A percentile compares a stretch with the other conserved stretches of the same genome.
phyloP scores from a whole-genome alignment of 2,797 vertebrate genomes.

The Pseudochirops cupreus region DNA sequence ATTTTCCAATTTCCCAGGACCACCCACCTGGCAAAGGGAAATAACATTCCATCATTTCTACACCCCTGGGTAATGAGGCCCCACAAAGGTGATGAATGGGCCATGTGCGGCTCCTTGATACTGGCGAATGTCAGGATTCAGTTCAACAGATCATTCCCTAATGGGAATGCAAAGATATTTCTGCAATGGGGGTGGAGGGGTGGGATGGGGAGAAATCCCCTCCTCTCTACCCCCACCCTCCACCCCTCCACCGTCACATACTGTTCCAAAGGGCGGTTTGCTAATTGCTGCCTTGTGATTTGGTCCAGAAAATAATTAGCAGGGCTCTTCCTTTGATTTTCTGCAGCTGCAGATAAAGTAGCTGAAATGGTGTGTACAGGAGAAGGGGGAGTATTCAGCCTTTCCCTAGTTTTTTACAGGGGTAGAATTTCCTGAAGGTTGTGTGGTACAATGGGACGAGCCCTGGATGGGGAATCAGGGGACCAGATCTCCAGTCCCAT shows the following conservation, averaged over 20 bases:
- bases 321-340: neutral
- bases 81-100: neutral
- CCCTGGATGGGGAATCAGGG: accelerated
- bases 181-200: neutral
- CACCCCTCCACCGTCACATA: neutral
- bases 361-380: neutral
- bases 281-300: neutral
- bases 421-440: neutral
- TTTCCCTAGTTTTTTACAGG: neutral
- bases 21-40: neutral
- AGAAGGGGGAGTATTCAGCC: neutral
- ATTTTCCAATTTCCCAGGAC: conserved; percentile 1
- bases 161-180: neutral
- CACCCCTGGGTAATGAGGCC: neutral
- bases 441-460: neutral
- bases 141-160: conserved; percentile 1
- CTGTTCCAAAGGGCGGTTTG: neutral
- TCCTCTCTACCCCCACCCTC: neutral
- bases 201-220: conserved; percentile 2
- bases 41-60: neutral
- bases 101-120: neutral
- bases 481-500: neutral
- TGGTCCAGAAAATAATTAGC: neutral
- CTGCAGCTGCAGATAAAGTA: neutral
- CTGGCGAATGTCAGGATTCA: neutral